phyloP scores from a whole-genome alignment of 2,113 vertebrate genomes.

The Pomatostomus ruficeps region DNA sequence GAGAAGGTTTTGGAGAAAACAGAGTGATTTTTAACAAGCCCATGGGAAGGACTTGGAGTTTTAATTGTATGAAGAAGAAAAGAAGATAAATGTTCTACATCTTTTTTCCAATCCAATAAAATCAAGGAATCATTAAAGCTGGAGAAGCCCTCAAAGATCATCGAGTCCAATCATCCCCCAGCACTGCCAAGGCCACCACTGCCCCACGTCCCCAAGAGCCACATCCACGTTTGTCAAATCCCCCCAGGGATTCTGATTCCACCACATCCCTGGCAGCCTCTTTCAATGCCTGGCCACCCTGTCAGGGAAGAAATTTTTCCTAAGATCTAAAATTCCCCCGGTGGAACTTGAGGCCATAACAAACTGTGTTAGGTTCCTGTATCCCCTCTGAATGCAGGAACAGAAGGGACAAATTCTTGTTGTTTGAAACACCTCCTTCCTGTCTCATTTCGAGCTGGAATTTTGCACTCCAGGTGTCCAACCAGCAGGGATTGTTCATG shows the following conservation, averaged over 20 bases:
- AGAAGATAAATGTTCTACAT: neutral
- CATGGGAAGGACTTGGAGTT: neutral
- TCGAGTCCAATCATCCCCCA: neutral
- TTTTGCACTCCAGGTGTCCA: neutral
- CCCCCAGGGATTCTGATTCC: neutral
- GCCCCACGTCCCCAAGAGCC: no score
- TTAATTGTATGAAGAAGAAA: neutral
- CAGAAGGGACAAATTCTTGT: neutral
- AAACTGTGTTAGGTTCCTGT: neutral
- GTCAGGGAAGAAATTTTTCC: neutral
- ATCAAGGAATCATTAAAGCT: neutral
- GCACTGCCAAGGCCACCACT: neutral
- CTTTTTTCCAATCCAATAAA: neutral
- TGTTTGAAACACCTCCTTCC: neutral
- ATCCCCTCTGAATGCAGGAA: neutral
- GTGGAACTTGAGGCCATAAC: neutral
- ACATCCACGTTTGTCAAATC: neutral
- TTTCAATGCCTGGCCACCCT: neutral
- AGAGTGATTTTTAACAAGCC: neutral
- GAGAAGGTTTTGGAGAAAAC: neutral
- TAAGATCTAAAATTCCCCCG: neutral
- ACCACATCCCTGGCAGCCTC: neutral
- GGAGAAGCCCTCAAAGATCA: neutral
- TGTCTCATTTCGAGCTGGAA: neutral
- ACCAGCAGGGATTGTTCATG: neutral